Percentiles rank a stretch among this genome's conserved stretches.
These are phyloP conservation scores for Heliconius hewitsoni DNA, from an alignment of 1,140 invertebrate genomes.

Conservation along the genomic window DNA sequence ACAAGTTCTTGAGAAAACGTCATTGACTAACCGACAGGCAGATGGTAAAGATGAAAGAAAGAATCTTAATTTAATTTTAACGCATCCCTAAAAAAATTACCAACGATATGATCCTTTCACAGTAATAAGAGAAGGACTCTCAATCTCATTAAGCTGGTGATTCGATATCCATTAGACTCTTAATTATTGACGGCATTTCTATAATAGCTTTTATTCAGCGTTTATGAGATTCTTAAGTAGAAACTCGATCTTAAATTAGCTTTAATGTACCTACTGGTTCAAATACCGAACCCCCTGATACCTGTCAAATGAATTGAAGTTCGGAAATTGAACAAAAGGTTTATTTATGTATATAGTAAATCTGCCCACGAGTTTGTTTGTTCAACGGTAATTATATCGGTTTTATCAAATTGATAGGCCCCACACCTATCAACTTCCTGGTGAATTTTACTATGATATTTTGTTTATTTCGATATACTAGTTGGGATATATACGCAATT, in stretches of 20 bases:
- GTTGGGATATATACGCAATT: too few species aligned
- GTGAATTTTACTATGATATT: too few species aligned
- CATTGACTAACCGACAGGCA: too few species aligned
- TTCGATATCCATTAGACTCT: conserved; percentile 37
- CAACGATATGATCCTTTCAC: conserved; percentile 17
- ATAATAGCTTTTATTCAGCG: conserved; percentile 23
- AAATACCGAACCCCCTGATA: background rate
- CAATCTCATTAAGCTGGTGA: conserved; percentile 37
- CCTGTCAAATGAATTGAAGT: background rate
- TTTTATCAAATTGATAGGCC: too few species aligned
- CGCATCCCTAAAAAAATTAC: background rate
- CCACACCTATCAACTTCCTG: too few species aligned
- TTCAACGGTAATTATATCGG: background rate
- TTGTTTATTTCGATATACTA: too few species aligned
- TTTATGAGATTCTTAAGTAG: background rate
- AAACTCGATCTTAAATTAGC: background rate
- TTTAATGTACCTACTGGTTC: background rate
- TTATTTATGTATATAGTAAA: background rate
- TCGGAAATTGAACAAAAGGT: background rate
- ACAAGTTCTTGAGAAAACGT: too few species aligned
- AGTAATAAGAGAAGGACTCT: conserved; percentile 36
- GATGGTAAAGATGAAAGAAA: too few species aligned
- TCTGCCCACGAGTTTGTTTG: background rate
- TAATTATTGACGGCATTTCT: conserved; percentile 34
- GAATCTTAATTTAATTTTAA: too few species aligned